A percentile compares a stretch with the other conserved stretches of the same genome.
phyloP scores from a whole-genome alignment of 2,888 invertebrate genomes.

The Pyrochroa serraticornis region DNA sequence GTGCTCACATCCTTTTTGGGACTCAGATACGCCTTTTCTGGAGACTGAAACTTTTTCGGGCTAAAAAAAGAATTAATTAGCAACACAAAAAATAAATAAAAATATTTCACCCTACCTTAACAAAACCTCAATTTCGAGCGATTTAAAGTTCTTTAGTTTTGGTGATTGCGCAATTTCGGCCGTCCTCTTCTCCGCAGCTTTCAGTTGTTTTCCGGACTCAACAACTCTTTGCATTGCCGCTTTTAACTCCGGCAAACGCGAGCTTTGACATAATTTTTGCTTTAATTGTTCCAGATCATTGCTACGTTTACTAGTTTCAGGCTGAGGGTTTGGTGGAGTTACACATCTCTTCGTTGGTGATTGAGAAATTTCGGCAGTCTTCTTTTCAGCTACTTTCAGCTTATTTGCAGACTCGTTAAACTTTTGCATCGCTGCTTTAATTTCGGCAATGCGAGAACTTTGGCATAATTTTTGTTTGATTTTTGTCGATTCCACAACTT shows the following conservation, averaged over 20 bases:
- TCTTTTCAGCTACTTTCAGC: slow-evolving; percentile 59
- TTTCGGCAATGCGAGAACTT: slow-evolving; percentile 72
- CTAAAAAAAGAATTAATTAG: slow-evolving; percentile 54
- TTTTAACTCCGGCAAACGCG: slow-evolving; percentile 72
- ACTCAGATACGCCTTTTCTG: slow-evolving; percentile 63
- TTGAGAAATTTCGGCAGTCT: neutral
- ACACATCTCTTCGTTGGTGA: neutral
- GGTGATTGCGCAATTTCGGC: slow-evolving; percentile 54
- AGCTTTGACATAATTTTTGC: slow-evolving; percentile 70
- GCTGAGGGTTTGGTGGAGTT: neutral
- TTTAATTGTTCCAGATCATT: slow-evolving; percentile 69
- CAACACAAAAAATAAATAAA: neutral
- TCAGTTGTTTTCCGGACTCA: slow-evolving; percentile 67
- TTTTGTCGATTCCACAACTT: slow-evolving; percentile 63
- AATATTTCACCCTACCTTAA: slow-evolving; percentile 64
- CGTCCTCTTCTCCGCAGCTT: slow-evolving; percentile 54
- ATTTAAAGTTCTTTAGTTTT: slow-evolving; percentile 72
- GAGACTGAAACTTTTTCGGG: slow-evolving; percentile 69
- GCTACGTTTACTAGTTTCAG: neutral
- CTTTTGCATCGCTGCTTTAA: slow-evolving; percentile 70
- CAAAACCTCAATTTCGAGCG: slow-evolving; percentile 77
- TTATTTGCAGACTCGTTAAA: slow-evolving; percentile 70
- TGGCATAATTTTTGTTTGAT: slow-evolving; percentile 71
- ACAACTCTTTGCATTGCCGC: slow-evolving; percentile 71
- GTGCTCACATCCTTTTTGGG: slow-evolving; percentile 64